Evolutionary conservation across 2,113 vertebrate genomes (phyloP).

Genomic region (Chiloscyllium plagiosum): DNA sequence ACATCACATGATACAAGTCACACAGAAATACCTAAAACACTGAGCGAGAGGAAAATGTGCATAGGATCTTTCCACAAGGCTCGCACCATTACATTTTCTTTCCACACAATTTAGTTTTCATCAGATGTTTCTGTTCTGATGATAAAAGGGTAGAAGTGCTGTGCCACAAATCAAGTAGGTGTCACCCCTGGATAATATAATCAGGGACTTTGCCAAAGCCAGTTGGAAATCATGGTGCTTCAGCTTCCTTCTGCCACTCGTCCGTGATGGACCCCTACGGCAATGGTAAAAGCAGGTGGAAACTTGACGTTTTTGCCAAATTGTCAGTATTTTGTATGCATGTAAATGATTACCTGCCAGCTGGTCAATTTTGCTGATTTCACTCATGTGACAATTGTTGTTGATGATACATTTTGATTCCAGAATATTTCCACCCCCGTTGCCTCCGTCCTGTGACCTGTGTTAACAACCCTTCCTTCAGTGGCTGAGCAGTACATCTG

Average conservation of each 20-base stretch:
- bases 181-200: slow-evolving; percentile 21
- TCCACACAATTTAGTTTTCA: slow-evolving; percentile 24
- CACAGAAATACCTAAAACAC: neutral
- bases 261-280: slow-evolving; percentile 31
- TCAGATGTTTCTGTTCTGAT: slow-evolving; percentile 10
- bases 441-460: slow-evolving; percentile 22
- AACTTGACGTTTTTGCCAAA: slow-evolving; percentile 32
- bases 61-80: neutral
- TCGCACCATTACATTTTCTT: neutral
- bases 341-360: slow-evolving; percentile 32
- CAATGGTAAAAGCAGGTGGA: slow-evolving; percentile 26
- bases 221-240: slow-evolving; percentile 37
- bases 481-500: slow-evolving; percentile 2
- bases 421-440: neutral
- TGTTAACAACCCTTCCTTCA: neutral
- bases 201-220: slow-evolving; percentile 32
- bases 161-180: slow-evolving; percentile 30
- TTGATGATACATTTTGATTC: slow-evolving; percentile 25
- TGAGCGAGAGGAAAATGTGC: neutral
- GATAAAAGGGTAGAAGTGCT: slow-evolving; percentile 8
- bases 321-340: slow-evolving; percentile 29
- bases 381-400: slow-evolving; percentile 32
- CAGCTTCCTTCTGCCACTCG: slow-evolving; percentile 35
- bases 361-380: slow-evolving; percentile 36
- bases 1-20: neutral